phyloP scores from a whole-genome alignment of 2,888 invertebrate species.

The Nemapogon koenigi region DNA sequence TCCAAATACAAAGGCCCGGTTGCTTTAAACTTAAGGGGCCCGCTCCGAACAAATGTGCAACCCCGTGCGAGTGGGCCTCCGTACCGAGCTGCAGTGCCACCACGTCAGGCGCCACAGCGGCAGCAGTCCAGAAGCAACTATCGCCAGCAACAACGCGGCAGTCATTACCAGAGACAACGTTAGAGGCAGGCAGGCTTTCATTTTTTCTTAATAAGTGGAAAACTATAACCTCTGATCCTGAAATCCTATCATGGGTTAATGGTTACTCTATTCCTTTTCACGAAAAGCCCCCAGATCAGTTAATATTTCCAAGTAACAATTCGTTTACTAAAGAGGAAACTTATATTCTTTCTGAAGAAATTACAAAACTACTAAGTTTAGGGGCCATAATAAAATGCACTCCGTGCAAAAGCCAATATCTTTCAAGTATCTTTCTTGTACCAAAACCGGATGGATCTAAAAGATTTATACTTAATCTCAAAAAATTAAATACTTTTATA shows the following conservation, averaged over 20 bases:
- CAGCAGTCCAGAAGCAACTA: too few relatives aligned
- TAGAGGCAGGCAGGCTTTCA: too few relatives aligned
- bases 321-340: background rate
- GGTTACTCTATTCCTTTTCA: slow-evolving; percentile 2
- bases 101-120: too few relatives aligned
- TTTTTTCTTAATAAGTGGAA: slow-evolving; percentile 1
- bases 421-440: slow-evolving; percentile 8
- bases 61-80: too few relatives aligned
- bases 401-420: background rate
- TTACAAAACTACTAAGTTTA: background rate
- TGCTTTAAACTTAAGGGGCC: too few relatives aligned
- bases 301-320: background rate
- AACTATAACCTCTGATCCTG: background rate
- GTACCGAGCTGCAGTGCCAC: too few relatives aligned
- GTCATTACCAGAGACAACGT: too few relatives aligned
- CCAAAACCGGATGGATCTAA: slow-evolving; percentile 9
- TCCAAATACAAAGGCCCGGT: too few relatives aligned
- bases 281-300: background rate
- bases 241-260: background rate
- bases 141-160: too few relatives aligned
- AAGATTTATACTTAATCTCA: slow-evolving; percentile 10
- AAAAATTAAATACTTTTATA: slow-evolving; percentile 11
- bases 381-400: background rate
- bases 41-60: too few relatives aligned
- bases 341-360: background rate